Evolutionary conservation across 2,797 vertebrate genomes (phyloP), one percentile per base, ranked within the genome.

Genomic region (Phalanger gymnotis): DNA sequence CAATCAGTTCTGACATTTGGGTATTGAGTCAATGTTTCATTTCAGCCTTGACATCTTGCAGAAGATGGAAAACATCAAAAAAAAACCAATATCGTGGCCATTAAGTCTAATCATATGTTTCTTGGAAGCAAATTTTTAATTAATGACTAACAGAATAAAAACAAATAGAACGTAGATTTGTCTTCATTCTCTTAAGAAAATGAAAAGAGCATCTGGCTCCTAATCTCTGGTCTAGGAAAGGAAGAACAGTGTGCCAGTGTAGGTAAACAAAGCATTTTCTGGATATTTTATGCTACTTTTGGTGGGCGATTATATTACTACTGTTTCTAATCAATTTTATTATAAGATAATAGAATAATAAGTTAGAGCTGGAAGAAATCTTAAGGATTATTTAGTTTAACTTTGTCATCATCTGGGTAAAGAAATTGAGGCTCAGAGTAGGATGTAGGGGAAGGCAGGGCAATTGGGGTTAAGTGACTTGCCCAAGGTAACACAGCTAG

Each of bases 11-110:
- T 91, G 97, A 94, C 97, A 96, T 95, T 92, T 66, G 94, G 92
- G 47, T 27, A 51, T 92, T 96, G 97, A 97, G 90, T 97, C 97
- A 96, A 52, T 93, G 93, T 95, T 94, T 92, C 13, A 0, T 56
- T 89, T 94, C 94, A 92, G 91, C 34, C 52, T 57, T 4, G 0
- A 54, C 2, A 1, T 87, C 95, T 92, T 53, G 3, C 66, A 9
- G 52, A 92, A 97, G 54, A 96, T 2, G 22, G 55, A 93, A 95
- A 95, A 97, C 92, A 93, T 27, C 28, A n/a, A 25, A 92, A 90
- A 61, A 30, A 73, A 9, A 5, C 53, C 40, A 93, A n/a, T 66
- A 57, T 11, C 90, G 95, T 94, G 91, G 94, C 96, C 95, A 31
- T 90, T 0, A n/a, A 91, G 89, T 22, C 91, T 87, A 90, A 73